Evolutionary conservation across 1,140 invertebrate species (phyloP), one percentile per base, ranked within the genome.

Genomic region (Drosophila oshimai): DNA sequence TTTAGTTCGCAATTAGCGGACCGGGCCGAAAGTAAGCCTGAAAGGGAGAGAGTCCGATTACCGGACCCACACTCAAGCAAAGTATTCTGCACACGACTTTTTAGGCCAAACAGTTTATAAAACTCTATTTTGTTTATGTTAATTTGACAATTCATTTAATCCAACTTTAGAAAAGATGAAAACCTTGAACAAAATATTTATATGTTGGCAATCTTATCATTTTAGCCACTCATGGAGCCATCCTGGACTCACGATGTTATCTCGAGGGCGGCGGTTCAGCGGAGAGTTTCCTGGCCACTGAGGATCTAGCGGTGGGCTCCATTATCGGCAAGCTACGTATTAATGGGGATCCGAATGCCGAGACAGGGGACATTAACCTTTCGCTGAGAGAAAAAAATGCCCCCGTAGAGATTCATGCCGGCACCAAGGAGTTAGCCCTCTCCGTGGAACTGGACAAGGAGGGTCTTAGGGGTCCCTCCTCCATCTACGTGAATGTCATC

Each of bases 211-310:
- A n/a, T 39, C 44, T 24, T 64, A 2, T n/a, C 3, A 12, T 51
- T 61, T 57, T 62, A 90, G 86, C 61, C 29, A 54, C 58, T 12
- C 49, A 77, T 64, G 93, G 92, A 91, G 93, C 92, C 41, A 93
- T 94, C 77, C 92, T 93, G 79, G 96, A 97, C 92, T 96, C 95
- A 78, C 93, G 97, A 87, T 98, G 97, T 89, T 98, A 96, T 90
- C 91, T 98, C 79, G 95, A 97, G 91, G 96, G 95, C 74, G 97
- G 97, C 20, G 96, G 96, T 20, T 97, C 97, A 0, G 96, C 96
- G 2, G 96, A 97, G 89, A 97, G 95, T 89, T 96, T 98, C 83
- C 96, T 97, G 89, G 96, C 98, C 58, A 95, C 94, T 84, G 97
- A 98, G 92, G 96, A 97, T 89, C 91, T 95, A 12, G 92, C 94